Percentiles rank a stretch among this genome's conserved stretches.
Evolutionary conservation across 1,140 invertebrate genomes (phyloP).

Genomic region (Tribolium madens): DNA sequence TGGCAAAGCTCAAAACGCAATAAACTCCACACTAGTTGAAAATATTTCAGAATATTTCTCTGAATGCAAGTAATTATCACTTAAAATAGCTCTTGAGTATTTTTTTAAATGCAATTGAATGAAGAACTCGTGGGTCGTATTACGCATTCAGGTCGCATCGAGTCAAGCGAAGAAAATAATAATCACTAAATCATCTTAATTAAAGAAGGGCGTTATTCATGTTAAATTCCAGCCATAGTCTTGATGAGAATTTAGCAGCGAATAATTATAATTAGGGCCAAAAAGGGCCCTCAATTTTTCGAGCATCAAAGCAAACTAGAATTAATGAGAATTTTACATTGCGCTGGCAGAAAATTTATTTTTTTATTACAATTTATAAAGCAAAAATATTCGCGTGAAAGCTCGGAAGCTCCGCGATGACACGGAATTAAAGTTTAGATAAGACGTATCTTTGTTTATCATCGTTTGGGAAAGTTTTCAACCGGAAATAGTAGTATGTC

Average conservation of each 20-base stretch:
- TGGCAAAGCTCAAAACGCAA: too few species aligned
- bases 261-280: constrained; percentile 25
- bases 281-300: constrained; percentile 15
- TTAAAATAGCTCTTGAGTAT: too few species aligned
- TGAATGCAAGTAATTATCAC: too few species aligned
- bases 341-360: neutral
- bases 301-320: constrained; percentile 22
- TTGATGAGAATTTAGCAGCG: constrained; percentile 4
- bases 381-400: neutral
- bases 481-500: constrained; percentile 4
- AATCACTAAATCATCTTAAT: constrained; percentile 29
- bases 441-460: constrained; percentile 24
- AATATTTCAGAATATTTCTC: too few species aligned
- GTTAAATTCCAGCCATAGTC: neutral
- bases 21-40: too few species aligned
- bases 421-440: constrained; percentile 28
- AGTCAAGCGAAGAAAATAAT: constrained; percentile 6
- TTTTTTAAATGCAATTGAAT: too few species aligned
- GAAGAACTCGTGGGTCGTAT: too few species aligned
- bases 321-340: constrained; percentile 4
- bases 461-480: constrained; percentile 20
- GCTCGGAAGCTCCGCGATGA: neutral
- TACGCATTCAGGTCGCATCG: too few species aligned
- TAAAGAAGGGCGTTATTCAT: constrained; percentile 29
- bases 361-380: neutral